phyloP scores from a whole-genome alignment of 2,888 invertebrate species.

The Acrobasis suavella region DNA sequence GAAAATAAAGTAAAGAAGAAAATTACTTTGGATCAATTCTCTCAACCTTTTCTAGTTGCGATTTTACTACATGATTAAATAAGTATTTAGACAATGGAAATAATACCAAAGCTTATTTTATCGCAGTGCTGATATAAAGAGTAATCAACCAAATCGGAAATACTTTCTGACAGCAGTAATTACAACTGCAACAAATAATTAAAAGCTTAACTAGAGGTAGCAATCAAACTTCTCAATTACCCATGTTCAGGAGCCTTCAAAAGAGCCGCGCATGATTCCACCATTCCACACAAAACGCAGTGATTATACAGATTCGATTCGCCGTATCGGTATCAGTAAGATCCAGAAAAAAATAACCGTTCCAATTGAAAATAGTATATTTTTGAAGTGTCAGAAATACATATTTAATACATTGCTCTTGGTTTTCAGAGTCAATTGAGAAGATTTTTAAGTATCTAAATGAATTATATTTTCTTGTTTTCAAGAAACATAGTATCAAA shows the following conservation, averaged over 20 bases:
- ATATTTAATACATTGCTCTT: too few species aligned
- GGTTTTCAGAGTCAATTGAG: too few species aligned
- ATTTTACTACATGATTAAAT: too few species aligned
- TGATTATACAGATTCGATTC: conserved; percentile 35
- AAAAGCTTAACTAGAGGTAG: conserved; percentile 29
- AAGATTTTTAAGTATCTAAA: too few species aligned
- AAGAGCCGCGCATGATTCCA: conserved; percentile 33
- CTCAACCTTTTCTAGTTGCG: too few species aligned
- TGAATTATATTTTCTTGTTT: too few species aligned
- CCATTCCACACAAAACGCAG: conserved; percentile 31
- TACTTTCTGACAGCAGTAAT: conserved; percentile 18
- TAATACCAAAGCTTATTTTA: too few species aligned
- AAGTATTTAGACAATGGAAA: too few species aligned
- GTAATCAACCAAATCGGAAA: conserved; percentile 14
- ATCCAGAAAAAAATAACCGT: conserved; percentile 5
- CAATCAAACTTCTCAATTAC: conserved; percentile 36
- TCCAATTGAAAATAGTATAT: background rate
- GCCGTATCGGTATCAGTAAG: conserved; percentile 28
- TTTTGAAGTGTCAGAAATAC: too few species aligned
- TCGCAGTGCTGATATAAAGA: background rate
- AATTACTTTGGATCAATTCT: too few species aligned
- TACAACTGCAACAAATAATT: conserved; percentile 30
- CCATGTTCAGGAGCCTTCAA: conserved; percentile 31
- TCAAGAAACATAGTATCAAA: too few species aligned
- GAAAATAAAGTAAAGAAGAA: too few species aligned